Percentiles rank a stretch among this genome's conserved stretches.
Conservation (phyloP, 2,888 invertebrate genomes). For the Chymomyza procnemis region DNA sequence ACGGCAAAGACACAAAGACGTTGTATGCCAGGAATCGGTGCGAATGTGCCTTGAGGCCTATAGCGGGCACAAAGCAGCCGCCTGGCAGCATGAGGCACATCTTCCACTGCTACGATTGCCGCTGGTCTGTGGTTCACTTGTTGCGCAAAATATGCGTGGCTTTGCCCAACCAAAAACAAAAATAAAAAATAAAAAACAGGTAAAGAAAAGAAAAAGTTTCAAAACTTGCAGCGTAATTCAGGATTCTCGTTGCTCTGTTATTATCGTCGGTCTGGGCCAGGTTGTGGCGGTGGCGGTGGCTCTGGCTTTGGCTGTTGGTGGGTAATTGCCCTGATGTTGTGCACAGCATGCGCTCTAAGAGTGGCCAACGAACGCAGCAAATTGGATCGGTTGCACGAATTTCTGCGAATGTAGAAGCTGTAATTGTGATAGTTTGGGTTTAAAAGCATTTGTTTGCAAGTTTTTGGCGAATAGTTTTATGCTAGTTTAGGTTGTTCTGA, state of each 20-base stretch:
- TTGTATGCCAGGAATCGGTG: constrained; percentile 8
- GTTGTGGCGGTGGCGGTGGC: constrained; percentile 13
- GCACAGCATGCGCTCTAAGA: constrained; percentile 57
- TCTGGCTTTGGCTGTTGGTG: constrained; percentile 47
- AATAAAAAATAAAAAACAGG: not conserved
- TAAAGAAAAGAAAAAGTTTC: constrained; percentile 12
- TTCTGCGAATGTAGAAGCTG: not conserved
- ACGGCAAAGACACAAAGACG: not conserved
- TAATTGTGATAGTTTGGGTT: not conserved
- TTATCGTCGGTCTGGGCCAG: constrained; percentile 56
- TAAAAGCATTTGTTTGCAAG: not conserved
- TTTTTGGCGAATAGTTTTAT: too few species aligned
- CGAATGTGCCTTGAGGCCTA: constrained; percentile 7
- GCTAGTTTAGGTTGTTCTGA: too few species aligned
- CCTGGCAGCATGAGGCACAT: constrained; percentile 6
- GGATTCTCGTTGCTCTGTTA: constrained; percentile 70
- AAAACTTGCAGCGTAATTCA: constrained; percentile 68
- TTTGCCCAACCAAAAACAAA: too few species aligned
- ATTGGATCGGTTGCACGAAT: not conserved
- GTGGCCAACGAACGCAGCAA: not conserved
- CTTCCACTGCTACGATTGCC: constrained; percentile 1
- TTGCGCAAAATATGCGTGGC: constrained; percentile 6
- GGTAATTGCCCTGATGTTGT: constrained; percentile 67
- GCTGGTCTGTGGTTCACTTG: constrained; percentile 41
- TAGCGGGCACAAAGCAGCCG: constrained; percentile 26